Percentiles rank a stretch among this genome's conserved stretches.
These are phyloP conservation scores for Podarcis cretensis DNA, from an alignment of 2,113 vertebrate species.

Conservation along the genomic window DNA sequence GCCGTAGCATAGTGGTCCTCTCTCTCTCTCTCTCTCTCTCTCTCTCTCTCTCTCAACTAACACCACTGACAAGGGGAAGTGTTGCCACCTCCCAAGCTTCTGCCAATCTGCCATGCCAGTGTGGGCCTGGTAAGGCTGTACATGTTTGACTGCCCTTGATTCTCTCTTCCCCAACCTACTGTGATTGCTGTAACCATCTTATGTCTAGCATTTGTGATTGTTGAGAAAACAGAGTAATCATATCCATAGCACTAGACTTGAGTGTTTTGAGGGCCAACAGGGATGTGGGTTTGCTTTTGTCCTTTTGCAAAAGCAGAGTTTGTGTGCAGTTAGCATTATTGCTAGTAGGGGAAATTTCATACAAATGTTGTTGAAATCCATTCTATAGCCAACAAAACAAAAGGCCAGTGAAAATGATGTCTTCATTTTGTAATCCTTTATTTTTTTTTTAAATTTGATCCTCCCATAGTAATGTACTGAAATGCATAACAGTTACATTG, in stretches of 20 bases:
- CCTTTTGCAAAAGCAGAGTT: not conserved
- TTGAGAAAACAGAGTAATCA: not conserved
- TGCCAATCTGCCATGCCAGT: no score
- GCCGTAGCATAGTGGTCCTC: no score
- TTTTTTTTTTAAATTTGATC: constrained; percentile 93
- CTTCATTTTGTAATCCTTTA: constrained; percentile 93
- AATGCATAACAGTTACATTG: constrained; percentile 99
- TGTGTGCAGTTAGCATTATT: not conserved
- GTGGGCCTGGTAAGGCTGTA: no score
- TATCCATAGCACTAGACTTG: not conserved
- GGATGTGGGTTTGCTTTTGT: not conserved
- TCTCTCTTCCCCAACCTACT: no score
- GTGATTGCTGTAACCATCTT: no score
- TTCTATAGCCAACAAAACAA: constrained; percentile 18
- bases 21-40: no score
- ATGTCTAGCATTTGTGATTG: not conserved
- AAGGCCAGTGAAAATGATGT: constrained; percentile 53
- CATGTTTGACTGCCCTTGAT: no score
- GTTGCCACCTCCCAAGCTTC: no score
- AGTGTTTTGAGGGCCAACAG: not conserved
- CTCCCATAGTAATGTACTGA: constrained; percentile 98
- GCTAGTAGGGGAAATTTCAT: not conserved
- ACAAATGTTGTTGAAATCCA: not conserved
- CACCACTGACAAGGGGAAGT: no score
- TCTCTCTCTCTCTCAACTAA: no score